Evolutionary conservation across 2,888 invertebrate species (phyloP).

Genomic region (Cenopis cana): DNA sequence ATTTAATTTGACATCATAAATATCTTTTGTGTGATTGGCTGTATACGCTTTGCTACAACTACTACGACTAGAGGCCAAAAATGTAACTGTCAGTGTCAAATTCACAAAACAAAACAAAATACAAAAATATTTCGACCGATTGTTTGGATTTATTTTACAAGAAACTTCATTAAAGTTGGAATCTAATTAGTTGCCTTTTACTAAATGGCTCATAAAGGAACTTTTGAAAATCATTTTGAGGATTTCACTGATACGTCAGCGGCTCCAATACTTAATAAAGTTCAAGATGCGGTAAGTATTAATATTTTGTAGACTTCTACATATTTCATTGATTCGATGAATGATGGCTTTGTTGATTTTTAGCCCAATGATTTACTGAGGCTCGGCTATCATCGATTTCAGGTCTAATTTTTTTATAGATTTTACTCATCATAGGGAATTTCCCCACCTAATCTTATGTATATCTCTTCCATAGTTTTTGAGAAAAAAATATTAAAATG

Average conservation of each 20-base stretch:
- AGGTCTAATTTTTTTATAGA: no score
- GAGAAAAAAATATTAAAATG: no score
- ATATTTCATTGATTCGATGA: neutral
- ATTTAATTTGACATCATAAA: no score
- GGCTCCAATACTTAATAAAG: slow-evolving; percentile 64
- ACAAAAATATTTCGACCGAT: neutral
- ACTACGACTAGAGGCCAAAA: neutral
- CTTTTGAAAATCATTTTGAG: slow-evolving; percentile 79
- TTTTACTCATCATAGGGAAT: no score
- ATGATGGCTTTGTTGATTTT: neutral
- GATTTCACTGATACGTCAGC: slow-evolving; percentile 69
- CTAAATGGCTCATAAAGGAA: slow-evolving; percentile 60
- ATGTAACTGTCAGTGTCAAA: neutral
- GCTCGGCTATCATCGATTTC: no score
- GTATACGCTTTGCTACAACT: no score
- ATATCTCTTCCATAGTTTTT: no score
- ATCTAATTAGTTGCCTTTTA: neutral
- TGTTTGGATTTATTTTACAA: neutral
- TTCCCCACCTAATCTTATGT: no score
- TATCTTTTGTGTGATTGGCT: no score
- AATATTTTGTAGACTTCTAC: neutral
- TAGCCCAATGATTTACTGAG: slow-evolving; percentile 35
- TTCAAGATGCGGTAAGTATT: slow-evolving; percentile 58
- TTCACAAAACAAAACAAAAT: no score
- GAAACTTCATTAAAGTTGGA: neutral